These are phyloP conservation scores for Drosophila kurseongensis DNA, from an alignment of 1,140 invertebrate genomes.

Conservation along the genomic window DNA sequence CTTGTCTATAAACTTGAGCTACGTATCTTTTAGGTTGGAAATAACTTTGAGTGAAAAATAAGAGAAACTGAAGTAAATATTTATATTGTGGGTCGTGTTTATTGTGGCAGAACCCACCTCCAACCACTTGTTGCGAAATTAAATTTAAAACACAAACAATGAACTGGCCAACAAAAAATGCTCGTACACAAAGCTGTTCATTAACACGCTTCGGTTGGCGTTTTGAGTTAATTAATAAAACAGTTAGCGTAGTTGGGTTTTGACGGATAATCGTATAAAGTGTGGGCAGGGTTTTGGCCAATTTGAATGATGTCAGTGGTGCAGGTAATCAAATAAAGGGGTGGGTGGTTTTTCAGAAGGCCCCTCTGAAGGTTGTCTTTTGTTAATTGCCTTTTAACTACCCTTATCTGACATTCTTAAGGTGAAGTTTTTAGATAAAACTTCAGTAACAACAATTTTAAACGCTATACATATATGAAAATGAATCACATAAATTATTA, in stretches of 20 bases:
- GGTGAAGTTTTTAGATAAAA: neutral
- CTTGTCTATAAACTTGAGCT: constrained; percentile 19
- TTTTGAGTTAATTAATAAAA: constrained; percentile 59
- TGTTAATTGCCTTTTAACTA: neutral
- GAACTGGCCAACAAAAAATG: constrained; percentile 19
- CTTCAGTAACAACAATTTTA: neutral
- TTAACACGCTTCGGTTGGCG: constrained; percentile 56
- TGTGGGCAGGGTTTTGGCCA: constrained; percentile 24
- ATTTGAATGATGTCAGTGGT: constrained; percentile 39
- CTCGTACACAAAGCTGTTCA: constrained; percentile 51
- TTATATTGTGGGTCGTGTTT: constrained; percentile 39
- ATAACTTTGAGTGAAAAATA: constrained; percentile 18
- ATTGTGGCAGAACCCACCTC: constrained; percentile 47
- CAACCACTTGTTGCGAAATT: constrained; percentile 28
- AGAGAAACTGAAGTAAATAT: constrained; percentile 14
- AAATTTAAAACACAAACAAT: constrained; percentile 40
- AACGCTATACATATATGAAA: neutral
- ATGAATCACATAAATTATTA: neutral
- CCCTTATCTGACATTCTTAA: constrained; percentile 2
- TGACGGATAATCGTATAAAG: constrained; percentile 17
- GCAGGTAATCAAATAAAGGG: constrained; percentile 5
- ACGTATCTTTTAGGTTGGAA: constrained; percentile 21
- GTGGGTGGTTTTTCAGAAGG: constrained; percentile 3
- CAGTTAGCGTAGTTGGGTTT: constrained; percentile 39
- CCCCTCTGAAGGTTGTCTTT: constrained; percentile 8